Evolutionary conservation across 2,888 invertebrate species (phyloP).

Genomic region (Hirtodrosophila cameraria): DNA sequence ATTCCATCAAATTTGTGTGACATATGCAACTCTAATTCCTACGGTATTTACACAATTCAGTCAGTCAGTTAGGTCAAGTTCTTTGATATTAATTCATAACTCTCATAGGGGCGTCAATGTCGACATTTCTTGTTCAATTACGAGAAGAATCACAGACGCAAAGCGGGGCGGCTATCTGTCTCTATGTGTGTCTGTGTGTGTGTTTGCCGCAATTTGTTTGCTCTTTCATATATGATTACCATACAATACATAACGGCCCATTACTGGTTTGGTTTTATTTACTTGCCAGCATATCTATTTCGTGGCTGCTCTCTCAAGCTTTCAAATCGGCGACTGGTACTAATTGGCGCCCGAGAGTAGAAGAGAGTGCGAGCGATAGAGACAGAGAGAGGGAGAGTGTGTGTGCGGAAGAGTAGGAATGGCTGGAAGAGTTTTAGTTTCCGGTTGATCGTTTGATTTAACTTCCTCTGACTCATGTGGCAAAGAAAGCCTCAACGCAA

Average conservation of each 20-base stretch:
- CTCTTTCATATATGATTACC: constrained; percentile 52
- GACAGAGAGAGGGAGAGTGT: constrained; percentile 16
- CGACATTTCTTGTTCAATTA: constrained; percentile 68
- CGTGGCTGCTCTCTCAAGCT: constrained; percentile 18
- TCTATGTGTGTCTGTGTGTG: constrained; percentile 2
- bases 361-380: neutral
- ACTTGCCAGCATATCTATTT: constrained; percentile 51
- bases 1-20: too few species aligned
- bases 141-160: constrained; percentile 41
- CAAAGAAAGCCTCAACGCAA: neutral
- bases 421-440: constrained; percentile 36
- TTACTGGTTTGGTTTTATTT: constrained; percentile 37
- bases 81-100: constrained; percentile 27
- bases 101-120: constrained; percentile 64
- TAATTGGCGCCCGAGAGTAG: constrained; percentile 47
- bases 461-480: constrained; percentile 8
- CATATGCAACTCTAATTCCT: too few species aligned
- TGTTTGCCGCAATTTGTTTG: constrained; percentile 23
- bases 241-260: constrained; percentile 36
- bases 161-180: constrained; percentile 53
- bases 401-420: too few species aligned
- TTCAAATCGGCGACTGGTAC: constrained; percentile 70
- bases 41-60: too few species aligned
- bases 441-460: constrained; percentile 21
- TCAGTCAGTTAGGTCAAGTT: too few species aligned